Base-by-base conservation (phyloP, 2,888 invertebrate genomes). In the Rhamnusium bicolor region DNA sequence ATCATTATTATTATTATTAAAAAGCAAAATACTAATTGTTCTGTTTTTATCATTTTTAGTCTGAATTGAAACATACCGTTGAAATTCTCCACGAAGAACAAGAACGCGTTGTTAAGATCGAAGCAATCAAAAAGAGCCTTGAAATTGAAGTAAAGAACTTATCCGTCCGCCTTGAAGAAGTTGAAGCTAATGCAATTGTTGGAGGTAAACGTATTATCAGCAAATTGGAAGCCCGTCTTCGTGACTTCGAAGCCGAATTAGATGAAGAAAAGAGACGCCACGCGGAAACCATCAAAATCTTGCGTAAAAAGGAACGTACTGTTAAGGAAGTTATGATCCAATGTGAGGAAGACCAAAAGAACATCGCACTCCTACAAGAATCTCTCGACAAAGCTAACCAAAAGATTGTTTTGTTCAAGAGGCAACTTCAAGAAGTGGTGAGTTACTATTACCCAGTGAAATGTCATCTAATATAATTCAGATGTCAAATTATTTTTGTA, bases 261-360 rank as follows among this genome's bases (percentile, higher is more conserved):
- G 98, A 98, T 87, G 98, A 98, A 89, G 98, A 98, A 90, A 97
- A 97, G 92, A 94, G 98, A 88, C 94, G 98, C 88, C 98, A 98
- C 90, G 94, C 97, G 82, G 98, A 98, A 90, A 97, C 98, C 85
- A 96, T 98, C 89, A 98, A 98, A 92, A 97, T 98, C 89, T 91
- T 98, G 87, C 95, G 98, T 90, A 98, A 98, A 93, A 98, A 98
- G 94, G 98, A 98, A 89, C 96, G 98, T 86, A 93, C 94, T 86
- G 94, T 98, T 87, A 98, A 98, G 92, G 98, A 98, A 89, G 94
- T 98, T 80, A 93, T 97, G 90, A 94, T 98, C 84, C 96, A 97
- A 89, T 95, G 96, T 86, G 98, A 98, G 89, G 98, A 98, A 89
- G 98, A 98, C 90, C 95, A 98, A 90, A 98, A 97, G 94, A 97